Conservation (phyloP, 2,797 vertebrate species). For the Otolemur crassicaudatus region DNA sequence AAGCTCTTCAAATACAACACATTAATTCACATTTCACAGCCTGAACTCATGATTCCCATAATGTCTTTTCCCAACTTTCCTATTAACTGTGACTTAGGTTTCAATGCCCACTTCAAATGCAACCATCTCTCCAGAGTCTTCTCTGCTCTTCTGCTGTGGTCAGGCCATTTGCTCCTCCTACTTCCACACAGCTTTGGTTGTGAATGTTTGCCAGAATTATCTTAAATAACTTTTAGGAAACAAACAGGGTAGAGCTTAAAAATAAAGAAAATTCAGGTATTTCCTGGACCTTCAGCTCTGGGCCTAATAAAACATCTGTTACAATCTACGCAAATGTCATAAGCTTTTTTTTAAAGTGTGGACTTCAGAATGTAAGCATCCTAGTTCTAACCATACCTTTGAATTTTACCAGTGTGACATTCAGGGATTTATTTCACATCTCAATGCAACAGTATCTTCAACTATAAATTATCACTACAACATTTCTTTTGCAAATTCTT, state of each 20-base stretch:
- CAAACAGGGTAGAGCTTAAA: not conserved
- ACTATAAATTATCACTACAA: not conserved
- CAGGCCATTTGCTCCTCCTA: not conserved
- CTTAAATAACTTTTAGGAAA: not conserved
- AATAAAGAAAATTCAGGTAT: not conserved
- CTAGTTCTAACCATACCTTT: not conserved
- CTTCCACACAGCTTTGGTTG: not conserved
- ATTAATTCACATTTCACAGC: not conserved
- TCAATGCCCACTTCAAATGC: not conserved
- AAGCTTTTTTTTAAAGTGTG: not conserved
- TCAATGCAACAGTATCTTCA: not conserved
- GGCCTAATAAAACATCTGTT: not conserved
- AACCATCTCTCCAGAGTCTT: not conserved
- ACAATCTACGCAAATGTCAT: not conserved
- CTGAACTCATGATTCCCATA: not conserved
- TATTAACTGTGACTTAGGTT: not conserved
- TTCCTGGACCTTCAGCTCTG: not conserved
- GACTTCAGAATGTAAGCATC: not conserved
- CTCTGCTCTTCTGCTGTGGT: not conserved
- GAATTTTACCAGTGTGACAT: not conserved
- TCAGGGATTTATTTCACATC: not conserved
- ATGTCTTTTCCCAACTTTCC: not conserved
- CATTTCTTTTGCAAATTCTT: not conserved
- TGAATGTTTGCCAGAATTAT: not conserved
- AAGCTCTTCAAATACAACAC: not conserved